Evolutionary conservation across 2,797 vertebrate genomes (phyloP).

Genomic region (Ceryle rudis): DNA sequence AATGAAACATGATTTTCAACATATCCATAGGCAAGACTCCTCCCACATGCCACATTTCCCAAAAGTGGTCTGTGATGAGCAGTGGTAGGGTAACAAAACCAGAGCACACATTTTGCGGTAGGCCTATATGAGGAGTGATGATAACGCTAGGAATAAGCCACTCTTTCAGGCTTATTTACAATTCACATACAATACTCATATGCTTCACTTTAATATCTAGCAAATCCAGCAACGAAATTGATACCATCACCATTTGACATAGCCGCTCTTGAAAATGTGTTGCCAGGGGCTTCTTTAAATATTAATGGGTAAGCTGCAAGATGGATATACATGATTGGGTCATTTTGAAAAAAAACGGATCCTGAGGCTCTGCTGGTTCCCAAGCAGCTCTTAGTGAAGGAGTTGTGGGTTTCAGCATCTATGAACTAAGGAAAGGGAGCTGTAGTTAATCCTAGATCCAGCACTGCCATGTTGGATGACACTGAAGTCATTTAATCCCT

Average conservation of each 20-base stretch:
- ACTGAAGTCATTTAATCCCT: not conserved
- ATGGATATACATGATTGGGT: not conserved
- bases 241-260: not conserved
- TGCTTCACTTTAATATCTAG: not conserved
- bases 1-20: not conserved
- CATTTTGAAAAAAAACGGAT: not conserved
- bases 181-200: not conserved
- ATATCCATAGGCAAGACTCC: not conserved
- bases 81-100: not conserved
- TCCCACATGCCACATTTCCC: not conserved
- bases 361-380: not conserved
- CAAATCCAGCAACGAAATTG: not conserved
- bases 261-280: not conserved
- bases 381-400: not conserved
- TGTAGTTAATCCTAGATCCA: not conserved
- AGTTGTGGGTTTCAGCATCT: not conserved
- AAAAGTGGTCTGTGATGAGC: not conserved
- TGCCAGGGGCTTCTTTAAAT: conserved; percentile 15
- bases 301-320: not conserved
- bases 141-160: not conserved
- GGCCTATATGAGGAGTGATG: not conserved
- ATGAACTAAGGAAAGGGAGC: not conserved
- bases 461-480: not conserved
- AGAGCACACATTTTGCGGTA: not conserved
- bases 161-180: not conserved